These are phyloP conservation scores for Erannis defoliaria DNA, from an alignment of 2,888 invertebrate genomes.

Conservation along the genomic window DNA sequence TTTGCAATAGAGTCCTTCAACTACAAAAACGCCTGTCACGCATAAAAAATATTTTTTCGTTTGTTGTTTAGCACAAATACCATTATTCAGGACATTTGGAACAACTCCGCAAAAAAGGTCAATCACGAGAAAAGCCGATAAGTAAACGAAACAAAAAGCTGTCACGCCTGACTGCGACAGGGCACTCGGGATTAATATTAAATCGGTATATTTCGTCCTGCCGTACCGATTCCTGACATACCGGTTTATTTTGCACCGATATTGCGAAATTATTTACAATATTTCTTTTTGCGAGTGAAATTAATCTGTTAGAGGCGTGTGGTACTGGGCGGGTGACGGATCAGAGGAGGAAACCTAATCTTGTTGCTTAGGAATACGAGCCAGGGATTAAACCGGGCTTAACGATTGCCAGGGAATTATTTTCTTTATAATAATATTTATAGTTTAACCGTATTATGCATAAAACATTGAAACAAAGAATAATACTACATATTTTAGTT, in stretches of 20 bases:
- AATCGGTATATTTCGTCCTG: slow-evolving; percentile 34
- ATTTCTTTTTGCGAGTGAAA: slow-evolving; percentile 3
- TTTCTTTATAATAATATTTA: no score
- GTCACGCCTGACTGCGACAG: slow-evolving; percentile 34
- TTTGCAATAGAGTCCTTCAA: no score
- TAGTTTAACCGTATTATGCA: no score
- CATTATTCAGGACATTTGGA: slow-evolving; percentile 18
- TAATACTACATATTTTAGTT: no score
- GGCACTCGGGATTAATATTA: slow-evolving; percentile 45
- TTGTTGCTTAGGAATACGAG: neutral
- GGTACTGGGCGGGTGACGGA: neutral
- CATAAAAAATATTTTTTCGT: neutral
- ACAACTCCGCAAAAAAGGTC: slow-evolving; percentile 30
- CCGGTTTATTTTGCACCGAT: slow-evolving; percentile 15
- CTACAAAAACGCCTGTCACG: no score
- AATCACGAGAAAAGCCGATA: slow-evolving; percentile 43
- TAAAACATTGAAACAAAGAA: no score
- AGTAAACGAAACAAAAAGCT: slow-evolving; percentile 45
- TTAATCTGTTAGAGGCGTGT: slow-evolving; percentile 9
- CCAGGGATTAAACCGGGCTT: neutral
- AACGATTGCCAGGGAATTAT: neutral
- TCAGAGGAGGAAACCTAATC: neutral
- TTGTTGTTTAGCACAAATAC: slow-evolving; percentile 5
- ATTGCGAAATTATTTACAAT: slow-evolving; percentile 14
- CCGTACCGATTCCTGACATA: slow-evolving; percentile 11